Percentiles rank a stretch among this genome's conserved stretches.
These are phyloP conservation scores for Engystomops pustulosus DNA, from an alignment of 2,113 vertebrate genomes.

Conservation along the genomic window DNA sequence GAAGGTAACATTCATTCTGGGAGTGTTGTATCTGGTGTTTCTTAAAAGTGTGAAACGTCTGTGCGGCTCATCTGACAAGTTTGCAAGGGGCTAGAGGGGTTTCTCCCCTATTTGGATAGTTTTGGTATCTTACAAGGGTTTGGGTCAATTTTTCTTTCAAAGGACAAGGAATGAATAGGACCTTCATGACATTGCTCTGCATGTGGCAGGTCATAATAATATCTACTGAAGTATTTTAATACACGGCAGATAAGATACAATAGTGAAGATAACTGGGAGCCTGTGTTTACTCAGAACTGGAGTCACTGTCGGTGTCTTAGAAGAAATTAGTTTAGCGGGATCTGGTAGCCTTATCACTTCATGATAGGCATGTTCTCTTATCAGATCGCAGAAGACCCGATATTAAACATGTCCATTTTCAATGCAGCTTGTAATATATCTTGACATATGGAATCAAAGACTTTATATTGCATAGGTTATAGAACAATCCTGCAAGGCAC, in stretches of 20 bases:
- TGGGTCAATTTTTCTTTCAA: no score
- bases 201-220: background rate
- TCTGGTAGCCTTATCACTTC: background rate
- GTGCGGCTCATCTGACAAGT: no score
- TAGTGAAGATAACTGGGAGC: background rate
- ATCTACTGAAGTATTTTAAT: background rate
- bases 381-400: background rate
- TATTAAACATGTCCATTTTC: background rate
- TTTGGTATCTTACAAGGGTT: no score
- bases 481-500: background rate
- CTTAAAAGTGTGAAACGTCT: no score
- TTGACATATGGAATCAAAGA: background rate
- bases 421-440: background rate
- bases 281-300: background rate
- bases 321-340: background rate
- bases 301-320: background rate
- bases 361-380: background rate
- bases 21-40: no score
- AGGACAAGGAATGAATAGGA: no score
- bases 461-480: background rate
- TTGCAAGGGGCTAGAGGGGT: no score
- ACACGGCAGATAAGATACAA: background rate
- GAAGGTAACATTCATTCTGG: no score
- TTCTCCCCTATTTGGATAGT: no score
- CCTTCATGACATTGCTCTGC: no score